phyloP scores from a whole-genome alignment of 2,797 vertebrate species.

The Pempheris klunzingeri region DNA sequence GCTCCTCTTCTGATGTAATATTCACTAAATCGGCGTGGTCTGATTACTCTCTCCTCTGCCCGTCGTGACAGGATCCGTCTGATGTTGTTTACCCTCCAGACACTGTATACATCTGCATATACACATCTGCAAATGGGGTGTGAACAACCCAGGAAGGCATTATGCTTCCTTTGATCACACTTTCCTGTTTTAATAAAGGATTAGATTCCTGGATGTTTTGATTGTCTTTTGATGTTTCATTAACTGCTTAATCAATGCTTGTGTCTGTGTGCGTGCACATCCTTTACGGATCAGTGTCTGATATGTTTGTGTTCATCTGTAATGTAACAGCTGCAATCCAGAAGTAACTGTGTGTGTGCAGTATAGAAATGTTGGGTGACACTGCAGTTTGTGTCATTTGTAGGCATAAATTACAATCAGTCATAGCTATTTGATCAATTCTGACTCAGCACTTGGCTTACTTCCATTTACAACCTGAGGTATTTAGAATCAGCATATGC shows the following conservation, averaged over 20 bases:
- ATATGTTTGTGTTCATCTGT: slow-evolving; percentile 4
- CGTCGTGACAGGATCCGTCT: slow-evolving; percentile 73
- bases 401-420: not conserved
- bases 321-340: slow-evolving; percentile 24
- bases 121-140: slow-evolving; percentile 55
- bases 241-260: slow-evolving; percentile 46
- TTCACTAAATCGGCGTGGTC: slow-evolving; percentile 70
- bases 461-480: not conserved
- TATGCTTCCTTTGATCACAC: slow-evolving; percentile 66
- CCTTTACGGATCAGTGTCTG: slow-evolving; percentile 38
- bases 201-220: slow-evolving; percentile 59
- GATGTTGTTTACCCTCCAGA: slow-evolving; percentile 73
- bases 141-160: slow-evolving; percentile 55
- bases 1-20: slow-evolving; percentile 83
- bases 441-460: not conserved
- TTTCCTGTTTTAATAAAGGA: slow-evolving; percentile 65
- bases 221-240: slow-evolving; percentile 70
- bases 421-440: not conserved
- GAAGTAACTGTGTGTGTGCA: not conserved
- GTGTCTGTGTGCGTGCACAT: slow-evolving; percentile 19
- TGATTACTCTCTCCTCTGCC: slow-evolving; percentile 62
- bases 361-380: not conserved
- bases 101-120: slow-evolving; percentile 60
- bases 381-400: not conserved
- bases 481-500: not conserved